phyloP scores from a whole-genome alignment of 2,888 invertebrate species.

The Lepidocyrtoides sp. region DNA sequence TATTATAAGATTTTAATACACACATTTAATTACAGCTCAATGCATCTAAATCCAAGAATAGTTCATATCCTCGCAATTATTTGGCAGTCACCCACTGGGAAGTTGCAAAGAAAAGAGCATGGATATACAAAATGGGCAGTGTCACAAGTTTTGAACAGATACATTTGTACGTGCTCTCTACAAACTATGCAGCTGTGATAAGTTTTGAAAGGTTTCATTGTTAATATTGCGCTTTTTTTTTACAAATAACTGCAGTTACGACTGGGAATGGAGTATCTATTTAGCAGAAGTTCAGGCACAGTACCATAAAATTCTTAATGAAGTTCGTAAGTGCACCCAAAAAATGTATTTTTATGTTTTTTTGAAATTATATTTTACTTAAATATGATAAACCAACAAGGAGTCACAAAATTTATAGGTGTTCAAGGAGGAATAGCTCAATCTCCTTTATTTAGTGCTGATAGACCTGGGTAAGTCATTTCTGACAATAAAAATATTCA shows the following conservation, averaged over 20 bases:
- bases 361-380: not conserved
- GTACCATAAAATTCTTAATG: conserved; percentile 58
- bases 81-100: conserved; percentile 31
- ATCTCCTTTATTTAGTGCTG: conserved; percentile 36
- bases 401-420: conserved; percentile 34
- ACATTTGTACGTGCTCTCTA: conserved; percentile 7
- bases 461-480: conserved; percentile 59
- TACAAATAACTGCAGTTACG: conserved; percentile 28
- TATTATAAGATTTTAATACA: not conserved
- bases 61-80: conserved; percentile 58
- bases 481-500: not conserved
- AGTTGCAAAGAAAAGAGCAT: conserved; percentile 28
- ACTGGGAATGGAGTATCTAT: conserved; percentile 60
- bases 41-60: conserved; percentile 28
- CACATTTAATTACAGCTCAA: not conserved
- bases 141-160: not conserved
- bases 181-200: not conserved
- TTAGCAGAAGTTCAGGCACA: conserved; percentile 61
- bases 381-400: not conserved
- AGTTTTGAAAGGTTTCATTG: not conserved
- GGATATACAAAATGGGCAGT: not conserved
- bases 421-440: conserved; percentile 59
- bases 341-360: not conserved
- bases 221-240: not conserved
- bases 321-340: conserved; percentile 58